These are phyloP conservation scores for Phalanger gymnotis DNA, from an alignment of 2,797 vertebrate genomes.

Conservation along the genomic window DNA sequence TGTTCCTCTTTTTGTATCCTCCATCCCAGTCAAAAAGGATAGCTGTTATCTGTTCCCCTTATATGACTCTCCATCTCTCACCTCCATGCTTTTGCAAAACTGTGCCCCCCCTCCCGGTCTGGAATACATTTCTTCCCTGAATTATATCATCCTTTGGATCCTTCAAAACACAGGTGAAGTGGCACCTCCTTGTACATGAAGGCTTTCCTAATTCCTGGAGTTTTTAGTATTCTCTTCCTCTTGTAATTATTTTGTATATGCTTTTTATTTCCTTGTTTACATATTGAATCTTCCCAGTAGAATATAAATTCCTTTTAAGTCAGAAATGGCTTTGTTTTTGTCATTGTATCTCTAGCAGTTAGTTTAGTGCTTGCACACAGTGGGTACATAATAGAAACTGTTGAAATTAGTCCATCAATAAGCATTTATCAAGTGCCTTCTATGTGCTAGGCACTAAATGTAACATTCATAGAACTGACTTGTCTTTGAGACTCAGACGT, in stretches of 20 bases:
- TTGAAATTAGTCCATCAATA: neutral
- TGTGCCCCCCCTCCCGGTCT: neutral
- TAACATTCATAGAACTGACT: neutral
- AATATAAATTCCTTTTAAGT: neutral
- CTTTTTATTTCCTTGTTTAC: neutral
- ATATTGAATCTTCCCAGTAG: neutral
- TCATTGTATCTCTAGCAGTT: neutral
- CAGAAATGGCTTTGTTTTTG: neutral
- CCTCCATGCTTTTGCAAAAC: neutral
- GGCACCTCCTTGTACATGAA: neutral
- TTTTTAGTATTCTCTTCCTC: neutral
- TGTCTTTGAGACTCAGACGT: neutral
- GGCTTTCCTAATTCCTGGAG: neutral
- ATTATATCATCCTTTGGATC: neutral
- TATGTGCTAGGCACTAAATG: neutral
- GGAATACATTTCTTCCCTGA: neutral
- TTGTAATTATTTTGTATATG: neutral
- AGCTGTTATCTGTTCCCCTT: neutral
- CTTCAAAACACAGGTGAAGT: neutral
- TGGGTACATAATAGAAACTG: neutral
- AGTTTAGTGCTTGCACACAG: neutral
- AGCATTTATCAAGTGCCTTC: neutral
- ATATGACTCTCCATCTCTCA: neutral
- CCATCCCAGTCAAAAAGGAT: neutral
- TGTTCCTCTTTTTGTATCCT: neutral